Conservation (phyloP, 1,140 invertebrate genomes). For the Neuroterus valhalla region DNA sequence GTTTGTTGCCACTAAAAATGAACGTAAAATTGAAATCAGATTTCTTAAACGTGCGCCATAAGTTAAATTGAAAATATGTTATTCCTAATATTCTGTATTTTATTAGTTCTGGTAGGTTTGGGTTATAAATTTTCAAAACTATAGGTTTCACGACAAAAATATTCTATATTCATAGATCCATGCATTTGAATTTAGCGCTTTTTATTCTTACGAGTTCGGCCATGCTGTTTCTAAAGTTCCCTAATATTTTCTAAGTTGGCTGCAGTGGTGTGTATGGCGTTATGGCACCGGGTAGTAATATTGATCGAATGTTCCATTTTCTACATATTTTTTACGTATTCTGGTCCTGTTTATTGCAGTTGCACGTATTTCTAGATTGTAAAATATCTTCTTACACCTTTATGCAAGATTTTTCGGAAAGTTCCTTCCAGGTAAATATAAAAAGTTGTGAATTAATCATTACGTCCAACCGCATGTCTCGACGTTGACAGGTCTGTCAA, state of each 20-base stretch:
- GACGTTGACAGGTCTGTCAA: constrained; percentile 21
- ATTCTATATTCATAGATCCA: neutral
- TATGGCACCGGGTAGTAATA: constrained; percentile 20
- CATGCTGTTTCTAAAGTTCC: neutral
- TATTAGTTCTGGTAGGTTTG: too few species aligned
- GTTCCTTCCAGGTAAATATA: neutral
- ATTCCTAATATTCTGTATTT: too few species aligned
- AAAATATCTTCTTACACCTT: constrained; percentile 1
- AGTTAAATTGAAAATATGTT: too few species aligned
- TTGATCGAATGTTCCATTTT: constrained; percentile 27
- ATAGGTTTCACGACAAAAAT: too few species aligned
- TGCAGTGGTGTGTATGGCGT: constrained; percentile 4
- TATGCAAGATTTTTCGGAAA: neutral
- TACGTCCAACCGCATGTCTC: constrained; percentile 11
- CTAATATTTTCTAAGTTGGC: neutral
- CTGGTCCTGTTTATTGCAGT: neutral
- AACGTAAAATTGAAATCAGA: too few species aligned
- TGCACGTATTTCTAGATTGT: neutral
- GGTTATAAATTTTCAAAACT: too few species aligned
- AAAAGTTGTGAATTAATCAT: neutral
- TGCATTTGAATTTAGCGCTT: neutral
- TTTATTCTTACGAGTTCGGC: neutral
- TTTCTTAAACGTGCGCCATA: too few species aligned
- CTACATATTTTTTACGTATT: neutral
- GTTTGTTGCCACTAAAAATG: too few species aligned